Percentiles rank a stretch among this genome's conserved stretches.
Conservation (phyloP, 2,888 invertebrate species). For the Suillia variegata region DNA sequence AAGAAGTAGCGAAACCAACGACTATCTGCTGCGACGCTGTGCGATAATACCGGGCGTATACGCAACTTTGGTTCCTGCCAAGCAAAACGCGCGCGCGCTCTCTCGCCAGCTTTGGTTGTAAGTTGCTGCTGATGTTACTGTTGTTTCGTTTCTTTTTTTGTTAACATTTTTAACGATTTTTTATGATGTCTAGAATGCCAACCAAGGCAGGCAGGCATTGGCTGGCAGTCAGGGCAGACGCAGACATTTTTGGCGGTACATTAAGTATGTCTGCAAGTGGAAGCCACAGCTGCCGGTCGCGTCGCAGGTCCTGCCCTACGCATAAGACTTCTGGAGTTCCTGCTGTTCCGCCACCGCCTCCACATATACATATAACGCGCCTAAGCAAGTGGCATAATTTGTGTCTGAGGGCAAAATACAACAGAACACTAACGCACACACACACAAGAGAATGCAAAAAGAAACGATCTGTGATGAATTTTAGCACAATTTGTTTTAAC, state of each 20-base stretch:
- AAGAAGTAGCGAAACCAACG: not conserved
- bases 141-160: conserved; percentile 26
- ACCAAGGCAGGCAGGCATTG: too few species aligned
- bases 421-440: conserved; percentile 11
- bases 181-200: conserved; percentile 53
- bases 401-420: conserved; percentile 23
- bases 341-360: not conserved
- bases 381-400: conserved; percentile 46
- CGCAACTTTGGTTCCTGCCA: too few species aligned
- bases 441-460: too few species aligned
- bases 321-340: too few species aligned
- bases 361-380: not conserved
- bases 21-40: not conserved
- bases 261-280: conserved; percentile 27
- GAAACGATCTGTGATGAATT: conserved; percentile 16
- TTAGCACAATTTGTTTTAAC: conserved; percentile 16
- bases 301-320: not conserved
- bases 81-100: not conserved
- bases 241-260: conserved; percentile 50
- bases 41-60: not conserved
- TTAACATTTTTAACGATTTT: conserved; percentile 45
- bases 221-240: conserved; percentile 37
- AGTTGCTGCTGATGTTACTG: not conserved
- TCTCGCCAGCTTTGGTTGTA: not conserved
- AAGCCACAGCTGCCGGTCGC: not conserved